Base-by-base conservation (phyloP, 1,140 invertebrate genomes). In the Battus philenor region DNA sequence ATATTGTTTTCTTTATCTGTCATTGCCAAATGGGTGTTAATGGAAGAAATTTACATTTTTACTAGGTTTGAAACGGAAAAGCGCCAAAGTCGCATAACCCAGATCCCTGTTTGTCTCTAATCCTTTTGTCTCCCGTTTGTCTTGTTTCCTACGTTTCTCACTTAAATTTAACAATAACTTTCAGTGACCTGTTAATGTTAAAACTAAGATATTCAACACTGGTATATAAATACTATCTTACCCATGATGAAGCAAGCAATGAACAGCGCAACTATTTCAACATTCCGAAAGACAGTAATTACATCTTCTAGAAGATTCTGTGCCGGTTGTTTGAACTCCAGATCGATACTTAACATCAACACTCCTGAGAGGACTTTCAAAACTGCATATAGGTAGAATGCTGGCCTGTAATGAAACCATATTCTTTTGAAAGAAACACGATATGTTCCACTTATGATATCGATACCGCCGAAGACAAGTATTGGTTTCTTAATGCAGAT, bases 341-440 rank as follows among this genome's bases (percentile, higher is more conserved):
- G 77, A 72, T 93, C 91, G 9, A 95, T 91, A 51, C 90, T 88
- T 48, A 94, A 69, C 87, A 94, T 93, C 7, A 94, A 59, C 22
- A 89, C 55, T 1, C 90, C 92, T 9, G 90, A 91, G 2, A 90
- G 59, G 0, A 93, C 78, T 71, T 94, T 93, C 43, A 95, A 65
- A 2, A 85, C 87, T 11, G 92, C 91, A 71, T 95, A 95, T 29
- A 95, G 68, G 75, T 93, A 94, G 78, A 95, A 94, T 10, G 93
- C 92, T 9, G 93, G 93, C 55, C 92, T 93, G 80, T 12, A 72
- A 90, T n/a, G 79, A 18, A 65, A 47, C 18, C 10, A 31, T 51
- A 41, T 32, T 27, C 9, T 30, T 6, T 15, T 44, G 36, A 34
- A 44, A 22, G 31, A 44, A 38, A 44, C 10, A n/a, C 29, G 26